Percentiles rank a stretch among this genome's conserved stretches.
phyloP scores from a whole-genome alignment of 2,113 vertebrate genomes.

The Grammomys surdaster region DNA sequence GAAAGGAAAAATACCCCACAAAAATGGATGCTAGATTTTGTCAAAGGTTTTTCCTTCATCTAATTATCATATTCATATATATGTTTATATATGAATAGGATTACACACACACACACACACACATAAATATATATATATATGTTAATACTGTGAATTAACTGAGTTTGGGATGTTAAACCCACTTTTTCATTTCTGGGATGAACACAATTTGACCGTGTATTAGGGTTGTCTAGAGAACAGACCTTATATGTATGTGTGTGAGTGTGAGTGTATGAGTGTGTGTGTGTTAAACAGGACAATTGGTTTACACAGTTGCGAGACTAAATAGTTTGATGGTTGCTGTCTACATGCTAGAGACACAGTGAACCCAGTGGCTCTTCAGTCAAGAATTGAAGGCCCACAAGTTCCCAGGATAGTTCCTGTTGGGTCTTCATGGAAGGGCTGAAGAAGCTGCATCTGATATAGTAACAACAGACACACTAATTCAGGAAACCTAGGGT shows the following conservation, averaged over 20 bases:
- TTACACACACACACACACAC: too few relatives aligned
- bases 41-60: neutral
- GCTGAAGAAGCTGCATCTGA: too few relatives aligned
- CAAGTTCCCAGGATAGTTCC: neutral
- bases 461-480: neutral
- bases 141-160: slow-evolving; percentile 28
- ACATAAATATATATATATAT: neutral
- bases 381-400: neutral
- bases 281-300: neutral
- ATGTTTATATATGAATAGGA: neutral
- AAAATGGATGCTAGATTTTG: neutral
- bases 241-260: neutral
- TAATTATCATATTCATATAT: neutral
- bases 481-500: neutral
- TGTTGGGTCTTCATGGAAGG: neutral
- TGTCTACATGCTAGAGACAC: neutral
- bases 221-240: neutral
- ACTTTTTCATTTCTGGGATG: slow-evolving; percentile 4
- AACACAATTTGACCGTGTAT: neutral
- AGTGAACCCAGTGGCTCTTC: neutral
- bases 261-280: neutral
- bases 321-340: neutral
- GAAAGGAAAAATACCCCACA: neutral
- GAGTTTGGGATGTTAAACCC: neutral
- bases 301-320: neutral